These are phyloP conservation scores for Hypena proboscidalis DNA, from an alignment of 2,888 invertebrate genomes.

Conservation along the genomic window DNA sequence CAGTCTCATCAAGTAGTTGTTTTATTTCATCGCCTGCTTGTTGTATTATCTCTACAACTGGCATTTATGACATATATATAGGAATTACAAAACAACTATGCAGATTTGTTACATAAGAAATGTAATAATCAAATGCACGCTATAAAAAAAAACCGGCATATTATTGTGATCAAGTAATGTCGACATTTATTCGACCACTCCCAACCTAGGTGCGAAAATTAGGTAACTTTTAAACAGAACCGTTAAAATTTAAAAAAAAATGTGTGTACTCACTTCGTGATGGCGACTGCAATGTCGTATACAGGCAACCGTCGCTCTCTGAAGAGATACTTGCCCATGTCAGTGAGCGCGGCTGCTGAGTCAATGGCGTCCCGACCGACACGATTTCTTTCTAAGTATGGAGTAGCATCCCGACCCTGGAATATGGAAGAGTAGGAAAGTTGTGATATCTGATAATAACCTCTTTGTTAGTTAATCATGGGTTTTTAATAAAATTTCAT, in stretches of 20 bases:
- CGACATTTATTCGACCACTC: neutral
- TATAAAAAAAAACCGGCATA: constrained; percentile 1
- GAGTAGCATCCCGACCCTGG: constrained; percentile 97
- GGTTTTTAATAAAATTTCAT: constrained; percentile 1
- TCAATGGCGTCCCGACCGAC: constrained; percentile 97
- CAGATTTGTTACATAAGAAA: constrained; percentile 1
- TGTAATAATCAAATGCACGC: neutral
- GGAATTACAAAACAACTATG: constrained; percentile 16
- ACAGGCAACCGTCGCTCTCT: constrained; percentile 96
- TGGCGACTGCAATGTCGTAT: constrained; percentile 97
- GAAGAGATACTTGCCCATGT: constrained; percentile 99
- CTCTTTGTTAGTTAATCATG: too few species aligned
- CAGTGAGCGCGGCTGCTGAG: constrained; percentile 96
- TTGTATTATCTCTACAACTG: too few species aligned
- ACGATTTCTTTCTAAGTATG: constrained; percentile 96
- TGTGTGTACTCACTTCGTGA: constrained; percentile 93
- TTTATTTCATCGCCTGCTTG: too few species aligned
- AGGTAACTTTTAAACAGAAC: too few species aligned
- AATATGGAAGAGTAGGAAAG: too few species aligned
- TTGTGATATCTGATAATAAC: too few species aligned
- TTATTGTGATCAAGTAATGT: neutral
- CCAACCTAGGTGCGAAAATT: neutral
- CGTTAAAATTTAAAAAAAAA: neutral
- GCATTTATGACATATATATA: neutral
- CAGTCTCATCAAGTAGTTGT: too few species aligned